Evolutionary conservation across 2,888 invertebrate species (phyloP).

Genomic region (Melanotus villosus): DNA sequence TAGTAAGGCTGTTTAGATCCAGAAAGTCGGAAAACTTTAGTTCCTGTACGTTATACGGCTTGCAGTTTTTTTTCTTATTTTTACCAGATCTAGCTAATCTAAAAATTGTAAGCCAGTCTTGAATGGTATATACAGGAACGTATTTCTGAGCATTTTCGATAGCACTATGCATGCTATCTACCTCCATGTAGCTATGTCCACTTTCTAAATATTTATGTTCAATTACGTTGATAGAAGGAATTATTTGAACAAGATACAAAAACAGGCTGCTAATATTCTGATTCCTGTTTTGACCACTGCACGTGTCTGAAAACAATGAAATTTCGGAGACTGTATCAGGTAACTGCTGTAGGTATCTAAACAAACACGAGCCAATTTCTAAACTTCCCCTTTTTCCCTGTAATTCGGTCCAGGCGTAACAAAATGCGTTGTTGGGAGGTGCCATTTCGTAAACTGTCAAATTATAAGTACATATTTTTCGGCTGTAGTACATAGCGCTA

Average conservation of each 20-base stretch:
- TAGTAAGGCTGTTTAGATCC: too few species aligned
- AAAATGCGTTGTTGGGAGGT: slow-evolving; percentile 8
- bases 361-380: slow-evolving; percentile 43
- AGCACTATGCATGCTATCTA: slow-evolving; percentile 53
- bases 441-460: slow-evolving; percentile 48
- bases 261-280: slow-evolving; percentile 38
- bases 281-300: slow-evolving; percentile 48
- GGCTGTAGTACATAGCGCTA: slow-evolving; percentile 6
- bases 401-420: slow-evolving; percentile 44
- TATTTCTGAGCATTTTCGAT: slow-evolving; percentile 52
- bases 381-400: slow-evolving; percentile 45
- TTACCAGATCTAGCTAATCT: slow-evolving; percentile 40
- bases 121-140: slow-evolving; percentile 44
- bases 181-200: slow-evolving; percentile 53
- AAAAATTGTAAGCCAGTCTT: slow-evolving; percentile 52
- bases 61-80: slow-evolving; percentile 34
- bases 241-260: not conserved
- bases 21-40: too few species aligned
- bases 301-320: slow-evolving; percentile 44
- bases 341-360: slow-evolving; percentile 29
- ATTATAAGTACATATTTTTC: slow-evolving; percentile 41
- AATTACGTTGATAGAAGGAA: slow-evolving; percentile 23
- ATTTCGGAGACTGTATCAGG: slow-evolving; percentile 43
- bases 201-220: slow-evolving; percentile 54
- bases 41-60: too few species aligned